phyloP scores from a whole-genome alignment of 2,797 vertebrate species.

The Hydrocynus forskahlii region DNA sequence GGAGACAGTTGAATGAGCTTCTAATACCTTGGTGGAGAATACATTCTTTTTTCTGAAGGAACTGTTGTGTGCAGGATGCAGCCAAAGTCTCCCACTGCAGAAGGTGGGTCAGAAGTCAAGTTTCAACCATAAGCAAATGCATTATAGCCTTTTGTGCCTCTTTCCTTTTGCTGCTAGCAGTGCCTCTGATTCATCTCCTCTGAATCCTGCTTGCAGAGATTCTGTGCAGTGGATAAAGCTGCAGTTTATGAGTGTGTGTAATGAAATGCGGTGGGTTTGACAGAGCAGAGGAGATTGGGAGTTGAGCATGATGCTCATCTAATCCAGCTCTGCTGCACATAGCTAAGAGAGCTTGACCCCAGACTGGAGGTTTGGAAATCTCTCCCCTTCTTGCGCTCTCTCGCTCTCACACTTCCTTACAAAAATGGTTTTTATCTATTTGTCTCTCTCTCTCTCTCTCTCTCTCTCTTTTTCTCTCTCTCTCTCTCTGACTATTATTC shows the following conservation, averaged over 20 bases:
- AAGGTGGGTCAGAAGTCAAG: slow-evolving; percentile 38
- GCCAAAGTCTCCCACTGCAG: slow-evolving; percentile 6
- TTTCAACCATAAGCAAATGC: slow-evolving; percentile 26
- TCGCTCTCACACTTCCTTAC: not conserved
- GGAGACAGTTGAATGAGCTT: slow-evolving; percentile 45
- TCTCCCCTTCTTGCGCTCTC: slow-evolving; percentile 5
- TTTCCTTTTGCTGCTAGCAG: not conserved
- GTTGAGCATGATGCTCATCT: slow-evolving; percentile 42
- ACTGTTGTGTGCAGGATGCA: slow-evolving; percentile 20
- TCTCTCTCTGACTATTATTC: not conserved
- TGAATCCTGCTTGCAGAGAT: slow-evolving; percentile 29
- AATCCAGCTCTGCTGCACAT: slow-evolving; percentile 72
- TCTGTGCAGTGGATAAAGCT: slow-evolving; percentile 65
- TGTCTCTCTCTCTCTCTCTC: too few species aligned
- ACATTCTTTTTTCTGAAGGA: slow-evolving; percentile 26
- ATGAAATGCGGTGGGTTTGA: slow-evolving; percentile 70
- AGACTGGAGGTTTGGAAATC: not conserved
- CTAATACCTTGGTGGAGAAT: slow-evolving; percentile 13
- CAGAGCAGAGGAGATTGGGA: slow-evolving; percentile 60
- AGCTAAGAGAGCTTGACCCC: slow-evolving; percentile 68
- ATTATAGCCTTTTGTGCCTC: slow-evolving; percentile 1
- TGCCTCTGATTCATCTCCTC: slow-evolving; percentile 14
- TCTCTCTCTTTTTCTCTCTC: not conserved
- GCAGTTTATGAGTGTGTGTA: slow-evolving; percentile 68
- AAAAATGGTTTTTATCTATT: not conserved